These are phyloP conservation scores for Patella caerulea DNA, from an alignment of 2,888 invertebrate species.

Conservation along the genomic window DNA sequence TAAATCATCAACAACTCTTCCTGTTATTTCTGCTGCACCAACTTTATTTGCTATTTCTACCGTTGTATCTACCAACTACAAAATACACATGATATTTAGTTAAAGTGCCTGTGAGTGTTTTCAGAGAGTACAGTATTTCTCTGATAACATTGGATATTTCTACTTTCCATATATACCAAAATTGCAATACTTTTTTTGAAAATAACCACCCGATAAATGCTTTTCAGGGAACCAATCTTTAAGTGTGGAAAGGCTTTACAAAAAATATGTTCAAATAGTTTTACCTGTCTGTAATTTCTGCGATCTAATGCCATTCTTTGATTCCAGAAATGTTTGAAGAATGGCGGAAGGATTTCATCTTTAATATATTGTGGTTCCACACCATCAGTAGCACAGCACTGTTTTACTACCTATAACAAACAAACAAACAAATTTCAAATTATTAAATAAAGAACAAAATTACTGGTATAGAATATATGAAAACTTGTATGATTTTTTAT, in stretches of 20 bases:
- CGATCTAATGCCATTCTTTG: constrained; percentile 99
- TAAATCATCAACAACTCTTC: constrained; percentile 97
- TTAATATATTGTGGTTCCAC: constrained; percentile 99
- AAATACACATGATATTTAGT: constrained; percentile 20
- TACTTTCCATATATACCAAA: too few species aligned
- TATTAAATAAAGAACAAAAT: background rate
- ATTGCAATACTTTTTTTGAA: too few species aligned
- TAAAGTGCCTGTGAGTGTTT: background rate
- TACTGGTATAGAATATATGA: too few species aligned
- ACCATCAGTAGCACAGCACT: constrained; percentile 99
- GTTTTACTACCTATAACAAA: constrained; percentile 88
- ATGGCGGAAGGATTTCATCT: constrained; percentile 97
- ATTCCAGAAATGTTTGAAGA: constrained; percentile 99
- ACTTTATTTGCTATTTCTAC: constrained; percentile 99
- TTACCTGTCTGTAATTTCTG: constrained; percentile 91
- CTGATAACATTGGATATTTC: too few species aligned
- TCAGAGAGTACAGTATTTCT: too few species aligned
- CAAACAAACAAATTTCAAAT: background rate
- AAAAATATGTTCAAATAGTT: constrained; percentile 8
- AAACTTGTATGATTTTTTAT: too few species aligned
- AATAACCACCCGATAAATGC: too few species aligned
- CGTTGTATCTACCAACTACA: constrained; percentile 94
- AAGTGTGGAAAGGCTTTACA: too few species aligned
- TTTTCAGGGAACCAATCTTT: too few species aligned
- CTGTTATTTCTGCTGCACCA: constrained; percentile 99